Base-by-base conservation (phyloP, 2,113 vertebrate species). In the Hoplias malabaricus region DNA sequence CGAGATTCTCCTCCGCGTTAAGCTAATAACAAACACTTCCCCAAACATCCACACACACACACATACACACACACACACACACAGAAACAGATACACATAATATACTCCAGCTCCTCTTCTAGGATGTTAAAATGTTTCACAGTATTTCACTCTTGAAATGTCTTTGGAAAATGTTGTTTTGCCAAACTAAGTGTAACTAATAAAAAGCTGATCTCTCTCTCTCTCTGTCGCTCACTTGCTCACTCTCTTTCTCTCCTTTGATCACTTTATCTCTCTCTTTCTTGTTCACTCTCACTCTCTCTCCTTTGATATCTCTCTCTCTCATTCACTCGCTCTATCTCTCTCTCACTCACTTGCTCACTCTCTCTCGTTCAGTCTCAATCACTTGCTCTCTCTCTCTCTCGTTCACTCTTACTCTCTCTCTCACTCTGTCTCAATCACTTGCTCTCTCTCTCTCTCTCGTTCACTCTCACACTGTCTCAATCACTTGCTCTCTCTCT, bases 121-220 rank as follows among this genome's bases (percentile, higher is more conserved):
- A 14, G 34, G 72, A 61, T 67, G 59, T 80, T 71, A 70, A 66
- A 82, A 70, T 48, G 76, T 87, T 86, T 84, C 77, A 75, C 83
- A 86, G 65, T 80, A 80, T 67, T 78, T 78, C 71, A 82, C 74
- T 85, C 75, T 71, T 42, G n/a, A 53, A 13, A 46, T 75, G 68
- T 81, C 69, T 80, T 69, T 42, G 77, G 78, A 87, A 84, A 54
- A 81, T 59, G 80, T 81, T 82, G 77, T 84, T 80, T 83, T 86
- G 86, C 85, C 88, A 89, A 87, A 89, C 82, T 70, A 79, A 87
- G 82, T 83, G 79, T 66, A 86, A 81, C 85, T 82, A 84, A 71
- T 80, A 77, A 84, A 86, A 87, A 83, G 76, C 67, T 73, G 59
- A 53, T 53, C n/a, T 19, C 31, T 38, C 42, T 7, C 23, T 29